These are phyloP conservation scores for Phyllotreta striolata DNA, from an alignment of 2,888 invertebrate species.

Conservation along the genomic window DNA sequence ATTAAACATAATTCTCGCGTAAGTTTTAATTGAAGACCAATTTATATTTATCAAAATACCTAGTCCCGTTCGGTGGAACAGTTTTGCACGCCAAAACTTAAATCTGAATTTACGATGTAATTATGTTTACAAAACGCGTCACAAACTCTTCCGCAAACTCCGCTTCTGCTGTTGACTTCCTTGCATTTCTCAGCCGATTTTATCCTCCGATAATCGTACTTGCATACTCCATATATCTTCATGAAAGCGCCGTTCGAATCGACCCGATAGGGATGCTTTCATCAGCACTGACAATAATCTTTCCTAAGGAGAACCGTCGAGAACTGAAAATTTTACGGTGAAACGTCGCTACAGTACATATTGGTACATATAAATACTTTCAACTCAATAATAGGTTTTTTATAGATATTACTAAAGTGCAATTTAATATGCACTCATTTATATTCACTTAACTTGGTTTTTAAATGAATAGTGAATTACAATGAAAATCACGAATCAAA, in stretches of 20 bases:
- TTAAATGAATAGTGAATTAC: too few species aligned
- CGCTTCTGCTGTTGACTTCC: constrained; percentile 1
- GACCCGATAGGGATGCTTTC: constrained; percentile 19
- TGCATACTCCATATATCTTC: constrained; percentile 20
- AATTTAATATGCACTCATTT: too few species aligned
- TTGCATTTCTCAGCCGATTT: constrained; percentile 22
- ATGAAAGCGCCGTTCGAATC: constrained; percentile 22
- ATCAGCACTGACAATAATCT: constrained; percentile 24
- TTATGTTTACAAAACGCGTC: neutral
- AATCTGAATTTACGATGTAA: too few species aligned
- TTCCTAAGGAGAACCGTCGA: constrained; percentile 4
- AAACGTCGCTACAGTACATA: neutral
- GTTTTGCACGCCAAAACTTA: too few species aligned
- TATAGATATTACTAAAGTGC: too few species aligned
- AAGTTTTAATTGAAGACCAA: too few species aligned
- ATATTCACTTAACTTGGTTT: too few species aligned
- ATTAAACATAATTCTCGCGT: too few species aligned
- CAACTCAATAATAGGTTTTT: neutral
- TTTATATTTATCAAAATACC: too few species aligned
- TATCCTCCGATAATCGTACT: constrained; percentile 24
- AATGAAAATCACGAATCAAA: too few species aligned
- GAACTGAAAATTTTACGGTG: neutral
- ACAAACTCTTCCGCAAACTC: neutral
- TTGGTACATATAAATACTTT: neutral
- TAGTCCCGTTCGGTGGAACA: too few species aligned